Evolutionary conservation across 2,888 invertebrate genomes (phyloP), one percentile per base, ranked within the genome.

Genomic region (Tenthredo amoena): DNA sequence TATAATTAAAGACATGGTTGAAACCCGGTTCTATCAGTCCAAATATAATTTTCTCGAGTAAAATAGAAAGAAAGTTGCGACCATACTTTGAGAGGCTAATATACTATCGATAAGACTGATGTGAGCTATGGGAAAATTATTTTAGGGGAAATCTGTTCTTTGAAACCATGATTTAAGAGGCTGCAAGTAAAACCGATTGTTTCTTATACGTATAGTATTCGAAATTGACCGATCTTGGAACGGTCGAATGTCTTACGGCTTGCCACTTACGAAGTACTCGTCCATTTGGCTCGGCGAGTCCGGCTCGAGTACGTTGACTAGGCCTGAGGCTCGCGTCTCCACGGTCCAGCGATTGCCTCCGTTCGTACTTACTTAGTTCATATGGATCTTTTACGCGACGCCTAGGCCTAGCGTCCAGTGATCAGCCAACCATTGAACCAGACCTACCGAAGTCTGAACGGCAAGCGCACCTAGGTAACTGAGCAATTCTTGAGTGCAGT

Each of bases 271-370:
- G 62, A 62, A 40, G 10, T 40, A 40, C 58, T 81, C 58, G 81
- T 40, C 62, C 31, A n/a, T 81, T 81, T 62, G 81, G 58, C 81
- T 37, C 12, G 47, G n/a, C 71, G 43, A 81, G 83, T 83, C 68
- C 47, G 83, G 71, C 83, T 58, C 26, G 81, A 82, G 76, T 84
- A 34, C 85, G 50, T 85, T 47, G 84, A 85, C 84, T 74, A 77
- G 85, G 79, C 88, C 86, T 72, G 71, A 86, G 87, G 87, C 88
- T 88, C 87, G 88, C 87, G 86, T 88, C 88, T 88, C 87, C 87
- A 87, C 87, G 88, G 88, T 87, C 87, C 62, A 86, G 62, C 85
- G 87, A 86, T 84, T 86, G 82, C 86, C 86, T 87, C 84, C 79
- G 85, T 85, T 87, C 85, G 88, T 74, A 77, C 31, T 40, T 26